Conservation (phyloP, 2,888 invertebrate species). For the Caenorhabditis uteleia region DNA sequence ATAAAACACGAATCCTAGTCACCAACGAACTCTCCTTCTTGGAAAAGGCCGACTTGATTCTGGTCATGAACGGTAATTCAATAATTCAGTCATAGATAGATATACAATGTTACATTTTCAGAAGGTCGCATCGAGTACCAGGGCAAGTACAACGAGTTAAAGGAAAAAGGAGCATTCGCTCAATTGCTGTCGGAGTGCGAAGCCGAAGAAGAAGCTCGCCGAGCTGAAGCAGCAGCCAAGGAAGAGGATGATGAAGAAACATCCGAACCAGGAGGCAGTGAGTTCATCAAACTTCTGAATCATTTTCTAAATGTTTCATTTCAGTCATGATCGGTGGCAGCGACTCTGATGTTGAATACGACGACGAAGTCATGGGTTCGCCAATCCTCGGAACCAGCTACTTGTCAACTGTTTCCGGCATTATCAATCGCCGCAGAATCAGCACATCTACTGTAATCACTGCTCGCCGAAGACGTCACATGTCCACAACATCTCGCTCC, state of each 20-base stretch:
- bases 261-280: conserved; percentile 47
- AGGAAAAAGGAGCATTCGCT: conserved; percentile 59
- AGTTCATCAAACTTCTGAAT: background rate
- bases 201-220: conserved; percentile 46
- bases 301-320: background rate
- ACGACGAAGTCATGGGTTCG: conserved; percentile 48
- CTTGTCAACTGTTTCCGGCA: conserved; percentile 68
- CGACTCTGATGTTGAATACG: conserved; percentile 60
- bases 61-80: conserved; percentile 90
- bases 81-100: conserved; percentile 69
- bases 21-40: conserved; percentile 94
- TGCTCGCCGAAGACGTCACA: conserved; percentile 45
- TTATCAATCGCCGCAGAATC: conserved; percentile 45
- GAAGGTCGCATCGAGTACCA: conserved; percentile 61
- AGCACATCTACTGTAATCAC: conserved; percentile 39
- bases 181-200: conserved; percentile 64
- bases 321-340: conserved; percentile 14
- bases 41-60: conserved; percentile 86
- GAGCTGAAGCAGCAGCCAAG: conserved; percentile 33
- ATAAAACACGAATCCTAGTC: conserved; percentile 84
- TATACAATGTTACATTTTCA: too few relatives aligned
- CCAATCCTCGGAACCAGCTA: conserved; percentile 61
- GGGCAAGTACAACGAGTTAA: conserved; percentile 64
- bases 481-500: conserved; percentile 28
- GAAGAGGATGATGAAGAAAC: conserved; percentile 42